Evolutionary conservation across 1,140 invertebrate species (phyloP).

Genomic region (Lutraria rhynchaena): DNA sequence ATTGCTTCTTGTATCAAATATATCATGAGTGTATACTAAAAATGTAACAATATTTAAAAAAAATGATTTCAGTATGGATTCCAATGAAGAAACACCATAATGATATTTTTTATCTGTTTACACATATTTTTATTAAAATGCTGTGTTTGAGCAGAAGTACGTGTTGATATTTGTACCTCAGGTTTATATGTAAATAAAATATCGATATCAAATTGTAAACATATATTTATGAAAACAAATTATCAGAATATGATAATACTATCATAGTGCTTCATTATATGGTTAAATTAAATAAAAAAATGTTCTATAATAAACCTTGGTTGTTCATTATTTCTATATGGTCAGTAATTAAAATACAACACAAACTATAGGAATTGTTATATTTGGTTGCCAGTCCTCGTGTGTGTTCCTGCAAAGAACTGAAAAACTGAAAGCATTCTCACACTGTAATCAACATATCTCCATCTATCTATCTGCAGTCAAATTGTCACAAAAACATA

Average conservation of each 20-base stretch:
- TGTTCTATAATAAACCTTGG: slow-evolving; percentile 16
- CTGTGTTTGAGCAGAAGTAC: slow-evolving; percentile 21
- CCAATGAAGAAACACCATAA: neutral
- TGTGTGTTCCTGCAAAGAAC: too few relatives aligned
- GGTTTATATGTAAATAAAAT: slow-evolving; percentile 46
- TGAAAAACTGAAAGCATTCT: too few relatives aligned
- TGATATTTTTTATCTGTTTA: slow-evolving; percentile 9
- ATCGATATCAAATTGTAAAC: slow-evolving; percentile 5
- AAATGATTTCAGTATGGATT: too few relatives aligned
- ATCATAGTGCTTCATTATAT: slow-evolving; percentile 51
- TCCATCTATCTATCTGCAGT: too few relatives aligned
- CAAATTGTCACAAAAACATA: too few relatives aligned
- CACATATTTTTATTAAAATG: slow-evolving; percentile 22
- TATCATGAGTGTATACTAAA: too few relatives aligned
- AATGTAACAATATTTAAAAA: too few relatives aligned
- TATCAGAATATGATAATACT: slow-evolving; percentile 43
- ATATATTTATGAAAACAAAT: slow-evolving; percentile 53
- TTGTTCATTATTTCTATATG: too few relatives aligned
- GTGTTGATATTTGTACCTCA: slow-evolving; percentile 35
- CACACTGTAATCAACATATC: too few relatives aligned
- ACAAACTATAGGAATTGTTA: too few relatives aligned
- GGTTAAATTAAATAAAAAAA: slow-evolving; percentile 33
- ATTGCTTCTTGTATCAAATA: neutral
- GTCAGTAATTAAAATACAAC: too few relatives aligned
- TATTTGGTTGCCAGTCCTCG: too few relatives aligned